Conservation (phyloP, 53 echinoderm and acorn worm genomes). For the Holothuria scabra region DNA sequence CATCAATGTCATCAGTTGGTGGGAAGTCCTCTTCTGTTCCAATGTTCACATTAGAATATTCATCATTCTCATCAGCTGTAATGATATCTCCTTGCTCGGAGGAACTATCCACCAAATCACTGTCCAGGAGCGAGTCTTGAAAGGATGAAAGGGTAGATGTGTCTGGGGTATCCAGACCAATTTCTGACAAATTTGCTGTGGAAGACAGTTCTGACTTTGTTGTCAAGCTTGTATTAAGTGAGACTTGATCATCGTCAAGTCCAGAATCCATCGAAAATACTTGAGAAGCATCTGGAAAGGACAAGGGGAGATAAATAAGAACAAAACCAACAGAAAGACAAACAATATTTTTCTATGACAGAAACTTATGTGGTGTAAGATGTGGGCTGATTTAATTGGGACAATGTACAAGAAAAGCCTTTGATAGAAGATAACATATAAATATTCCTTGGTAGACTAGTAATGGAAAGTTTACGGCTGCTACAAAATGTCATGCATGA, state of each 20-base stretch:
- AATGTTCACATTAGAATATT: constrained; percentile 88
- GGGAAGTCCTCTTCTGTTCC: constrained; percentile 76
- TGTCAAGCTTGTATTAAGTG: constrained; percentile 1
- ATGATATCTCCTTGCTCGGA: constrained; percentile 72
- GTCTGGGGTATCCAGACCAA: constrained; percentile 54
- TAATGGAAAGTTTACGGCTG: no score
- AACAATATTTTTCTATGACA: neutral
- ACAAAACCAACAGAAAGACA: neutral
- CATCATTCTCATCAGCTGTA: constrained; percentile 66
- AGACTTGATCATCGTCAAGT: constrained; percentile 75
- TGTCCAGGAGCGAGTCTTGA: constrained; percentile 50
- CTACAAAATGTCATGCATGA: no score
- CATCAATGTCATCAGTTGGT: constrained; percentile 50
- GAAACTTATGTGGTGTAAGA: no score
- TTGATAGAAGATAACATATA: no score
- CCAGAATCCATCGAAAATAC: constrained; percentile 71
- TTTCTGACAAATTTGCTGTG: constrained; percentile 47
- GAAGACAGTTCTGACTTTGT: constrained; percentile 48
- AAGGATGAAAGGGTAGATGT: constrained; percentile 35
- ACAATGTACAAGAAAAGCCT: no score
- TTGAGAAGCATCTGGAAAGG: constrained; percentile 28
- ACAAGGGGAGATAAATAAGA: neutral
- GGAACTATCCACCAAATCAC: constrained; percentile 14
- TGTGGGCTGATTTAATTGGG: no score
- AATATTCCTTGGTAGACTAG: no score